Conservation (phyloP, 2,888 invertebrate species). For the Oxytorus armatus region DNA sequence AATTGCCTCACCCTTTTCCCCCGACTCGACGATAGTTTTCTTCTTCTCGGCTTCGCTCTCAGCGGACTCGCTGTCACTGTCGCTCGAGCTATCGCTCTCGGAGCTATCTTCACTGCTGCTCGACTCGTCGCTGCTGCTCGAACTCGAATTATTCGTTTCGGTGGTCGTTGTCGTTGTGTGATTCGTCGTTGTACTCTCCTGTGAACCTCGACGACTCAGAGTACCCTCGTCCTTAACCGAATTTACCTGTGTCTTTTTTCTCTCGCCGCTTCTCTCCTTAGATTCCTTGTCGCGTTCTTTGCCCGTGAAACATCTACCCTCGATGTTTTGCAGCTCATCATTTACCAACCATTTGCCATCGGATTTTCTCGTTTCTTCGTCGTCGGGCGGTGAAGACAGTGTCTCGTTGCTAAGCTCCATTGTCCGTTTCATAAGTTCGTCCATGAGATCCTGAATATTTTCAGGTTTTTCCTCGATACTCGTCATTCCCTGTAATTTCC, state of each 20-base stretch:
- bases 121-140: constrained; percentile 84
- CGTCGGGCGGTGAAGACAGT: constrained; percentile 72
- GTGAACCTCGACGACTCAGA: constrained; percentile 81
- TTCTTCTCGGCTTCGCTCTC: constrained; percentile 85
- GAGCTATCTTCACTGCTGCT: constrained; percentile 87
- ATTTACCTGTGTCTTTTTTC: constrained; percentile 72
- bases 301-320: constrained; percentile 20
- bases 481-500: constrained; percentile 51
- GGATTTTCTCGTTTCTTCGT: constrained; percentile 78
- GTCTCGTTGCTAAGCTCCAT: constrained; percentile 81
- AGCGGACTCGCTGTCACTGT: constrained; percentile 85
- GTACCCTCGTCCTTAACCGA: constrained; percentile 75
- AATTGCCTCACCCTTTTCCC: constrained; percentile 76
- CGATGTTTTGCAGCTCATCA: constrained; percentile 70
- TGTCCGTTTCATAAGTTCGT: constrained; percentile 85
- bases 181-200: constrained; percentile 84
- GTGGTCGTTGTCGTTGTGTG: constrained; percentile 83
- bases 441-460: constrained; percentile 84
- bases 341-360: constrained; percentile 79
- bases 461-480: constrained; percentile 70
- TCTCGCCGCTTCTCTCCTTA: constrained; percentile 73
- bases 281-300: constrained; percentile 70
- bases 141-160: constrained; percentile 83
- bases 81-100: constrained; percentile 85
- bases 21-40: constrained; percentile 69